Evolutionary conservation across 2,797 vertebrate genomes (phyloP).

Genomic region (Erpetoichthys calabaricus): DNA sequence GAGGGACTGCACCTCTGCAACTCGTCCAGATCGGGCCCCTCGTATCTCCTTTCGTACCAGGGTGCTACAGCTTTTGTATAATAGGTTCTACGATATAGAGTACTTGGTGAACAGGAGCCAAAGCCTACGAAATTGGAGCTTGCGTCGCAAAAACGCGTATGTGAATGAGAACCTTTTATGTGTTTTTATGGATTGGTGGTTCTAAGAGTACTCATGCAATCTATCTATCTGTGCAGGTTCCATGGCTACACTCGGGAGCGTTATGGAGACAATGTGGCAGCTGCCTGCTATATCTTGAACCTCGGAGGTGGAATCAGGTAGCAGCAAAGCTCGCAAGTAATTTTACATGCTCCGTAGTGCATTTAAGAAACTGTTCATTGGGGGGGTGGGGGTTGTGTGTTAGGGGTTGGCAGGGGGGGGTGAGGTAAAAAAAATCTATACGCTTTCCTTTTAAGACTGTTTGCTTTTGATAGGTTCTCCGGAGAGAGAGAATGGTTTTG

Average conservation of each 20-base stretch:
- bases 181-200: too few relatives aligned
- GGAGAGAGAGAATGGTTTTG: constrained; percentile 53
- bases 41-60: constrained; percentile 21
- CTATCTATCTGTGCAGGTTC: constrained; percentile 31
- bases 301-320: constrained; percentile 64
- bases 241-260: constrained; percentile 17
- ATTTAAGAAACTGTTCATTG: too few relatives aligned
- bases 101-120: constrained; percentile 30
- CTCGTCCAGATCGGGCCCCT: constrained; percentile 8
- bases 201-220: too few relatives aligned
- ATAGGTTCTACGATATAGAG: constrained; percentile 49
- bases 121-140: constrained; percentile 4
- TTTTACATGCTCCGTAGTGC: too few relatives aligned
- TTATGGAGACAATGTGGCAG: constrained; percentile 39
- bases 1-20: constrained; percentile 24
- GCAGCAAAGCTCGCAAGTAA: not conserved
- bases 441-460: not conserved
- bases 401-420: too few relatives aligned
- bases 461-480: constrained; percentile 43
- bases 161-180: constrained; percentile 6
- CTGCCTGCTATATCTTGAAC: constrained; percentile 47
- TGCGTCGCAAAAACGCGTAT: constrained; percentile 45
- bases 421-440: not conserved
- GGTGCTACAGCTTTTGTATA: constrained; percentile 36
- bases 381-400: too few relatives aligned